These are phyloP conservation scores for Caenorhabditis zanzibari DNA, from an alignment of 2,888 invertebrate species.

Conservation along the genomic window DNA sequence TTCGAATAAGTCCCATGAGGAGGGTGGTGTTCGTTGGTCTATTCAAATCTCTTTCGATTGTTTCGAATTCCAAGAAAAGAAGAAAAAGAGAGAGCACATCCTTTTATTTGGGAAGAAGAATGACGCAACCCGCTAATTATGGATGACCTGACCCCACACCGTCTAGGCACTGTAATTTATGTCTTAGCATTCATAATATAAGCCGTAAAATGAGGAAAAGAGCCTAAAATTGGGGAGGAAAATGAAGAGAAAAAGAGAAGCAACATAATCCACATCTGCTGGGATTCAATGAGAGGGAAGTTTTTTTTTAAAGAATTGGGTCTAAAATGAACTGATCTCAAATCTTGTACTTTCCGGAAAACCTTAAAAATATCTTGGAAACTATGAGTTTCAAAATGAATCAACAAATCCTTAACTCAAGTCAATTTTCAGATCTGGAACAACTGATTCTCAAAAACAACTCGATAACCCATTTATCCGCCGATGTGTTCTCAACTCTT, in stretches of 20 bases:
- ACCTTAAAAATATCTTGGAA: no score
- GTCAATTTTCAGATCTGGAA: conserved; percentile 67
- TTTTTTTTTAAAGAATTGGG: not conserved
- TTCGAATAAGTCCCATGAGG: conserved; percentile 23
- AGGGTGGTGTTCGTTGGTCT: conserved; percentile 15
- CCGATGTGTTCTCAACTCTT: conserved; percentile 69
- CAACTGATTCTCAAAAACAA: conserved; percentile 70
- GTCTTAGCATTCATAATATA: conserved; percentile 55
- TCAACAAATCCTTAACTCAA: no score
- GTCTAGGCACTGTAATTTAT: conserved; percentile 56
- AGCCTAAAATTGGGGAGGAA: not conserved
- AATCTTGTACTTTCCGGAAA: no score
- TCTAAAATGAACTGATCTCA: not conserved
- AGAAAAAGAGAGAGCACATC: conserved; percentile 6
- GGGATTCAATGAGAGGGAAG: not conserved
- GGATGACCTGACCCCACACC: conserved; percentile 44
- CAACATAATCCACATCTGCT: conserved; percentile 32
- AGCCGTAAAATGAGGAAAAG: conserved; percentile 23
- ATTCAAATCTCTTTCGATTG: conserved; percentile 16
- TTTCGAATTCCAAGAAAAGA: conserved; percentile 17
- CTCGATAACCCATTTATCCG: conserved; percentile 67
- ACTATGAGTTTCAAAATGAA: no score
- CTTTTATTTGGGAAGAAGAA: conserved; percentile 14
- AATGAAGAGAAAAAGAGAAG: not conserved
- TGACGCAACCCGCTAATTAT: conserved; percentile 62